Conservation (phyloP, 2,888 invertebrate species). For the Tenodera sinensis region DNA sequence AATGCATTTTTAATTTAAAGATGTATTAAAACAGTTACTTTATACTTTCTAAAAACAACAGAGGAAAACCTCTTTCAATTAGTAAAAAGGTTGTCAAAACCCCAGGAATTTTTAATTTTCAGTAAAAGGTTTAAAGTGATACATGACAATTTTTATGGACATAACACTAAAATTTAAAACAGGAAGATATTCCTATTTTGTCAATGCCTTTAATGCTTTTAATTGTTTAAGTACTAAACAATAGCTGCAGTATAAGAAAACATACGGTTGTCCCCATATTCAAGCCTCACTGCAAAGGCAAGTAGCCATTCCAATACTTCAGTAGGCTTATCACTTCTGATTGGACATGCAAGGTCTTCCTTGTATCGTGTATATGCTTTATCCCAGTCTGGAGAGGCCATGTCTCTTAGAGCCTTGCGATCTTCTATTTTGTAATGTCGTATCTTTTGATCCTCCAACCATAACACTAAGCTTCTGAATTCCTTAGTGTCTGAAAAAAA, state of each 20-base stretch:
- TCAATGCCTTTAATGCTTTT: too few species aligned
- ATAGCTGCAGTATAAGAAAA: background rate
- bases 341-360: constrained; percentile 70
- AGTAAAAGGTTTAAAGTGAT: too few species aligned
- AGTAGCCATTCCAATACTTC: constrained; percentile 84
- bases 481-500: constrained; percentile 66
- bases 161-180: too few species aligned
- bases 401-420: constrained; percentile 66
- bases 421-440: constrained; percentile 82
- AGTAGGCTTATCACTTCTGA: constrained; percentile 51
- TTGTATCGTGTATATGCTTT: constrained; percentile 70
- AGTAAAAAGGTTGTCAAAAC: too few species aligned
- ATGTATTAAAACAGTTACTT: too few species aligned
- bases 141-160: too few species aligned
- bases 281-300: constrained; percentile 76
- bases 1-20: too few species aligned
- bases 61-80: too few species aligned
- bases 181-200: too few species aligned
- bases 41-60: too few species aligned
- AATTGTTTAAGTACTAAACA: too few species aligned
- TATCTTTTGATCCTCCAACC: constrained; percentile 94
- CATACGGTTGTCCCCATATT: constrained; percentile 76
- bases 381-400: constrained; percentile 65
- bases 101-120: too few species aligned
- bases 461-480: constrained; percentile 75